These are phyloP conservation scores for Macrochelys suwanniensis DNA, from an alignment of 2,797 vertebrate species.

Conservation along the genomic window DNA sequence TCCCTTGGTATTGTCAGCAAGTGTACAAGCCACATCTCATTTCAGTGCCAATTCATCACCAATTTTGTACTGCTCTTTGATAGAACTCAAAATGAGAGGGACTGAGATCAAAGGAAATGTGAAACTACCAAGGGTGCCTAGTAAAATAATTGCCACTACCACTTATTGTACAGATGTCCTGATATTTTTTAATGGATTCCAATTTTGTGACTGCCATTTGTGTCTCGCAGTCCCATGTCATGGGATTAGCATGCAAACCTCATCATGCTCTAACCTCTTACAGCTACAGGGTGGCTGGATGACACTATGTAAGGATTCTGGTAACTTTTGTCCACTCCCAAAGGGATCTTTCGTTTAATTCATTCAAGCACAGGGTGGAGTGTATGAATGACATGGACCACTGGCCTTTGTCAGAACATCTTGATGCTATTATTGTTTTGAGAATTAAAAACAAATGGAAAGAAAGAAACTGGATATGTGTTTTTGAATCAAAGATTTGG, in stretches of 20 bases:
- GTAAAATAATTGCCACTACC: not conserved
- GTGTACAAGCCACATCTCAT: not conserved
- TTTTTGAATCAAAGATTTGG: not conserved
- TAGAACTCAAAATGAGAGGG: not conserved
- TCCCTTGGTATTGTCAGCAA: not conserved
- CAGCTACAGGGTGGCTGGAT: not conserved
- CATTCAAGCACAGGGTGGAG: not conserved
- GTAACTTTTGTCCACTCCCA: conserved; percentile 28
- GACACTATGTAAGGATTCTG: not conserved
- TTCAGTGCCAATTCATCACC: fast-evolving
- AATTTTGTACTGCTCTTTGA: fast-evolving
- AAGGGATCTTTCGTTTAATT: conserved; percentile 20
- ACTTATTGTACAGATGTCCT: not conserved
- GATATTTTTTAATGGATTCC: not conserved
- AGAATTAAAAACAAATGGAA: not conserved
- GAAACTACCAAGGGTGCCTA: not conserved
- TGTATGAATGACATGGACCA: not conserved
- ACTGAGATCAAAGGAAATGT: not conserved
- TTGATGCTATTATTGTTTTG: not conserved
- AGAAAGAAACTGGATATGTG: not conserved
- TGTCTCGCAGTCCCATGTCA: not conserved
- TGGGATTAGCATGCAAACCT: not conserved
- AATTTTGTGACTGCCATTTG: not conserved
- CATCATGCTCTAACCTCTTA: not conserved
- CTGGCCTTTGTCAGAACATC: not conserved